Evolutionary conservation across 92 coral and sea anemone genomes (phyloP), one percentile per base, ranked within the genome.

Genomic region (Micromussa lordhowensis): DNA sequence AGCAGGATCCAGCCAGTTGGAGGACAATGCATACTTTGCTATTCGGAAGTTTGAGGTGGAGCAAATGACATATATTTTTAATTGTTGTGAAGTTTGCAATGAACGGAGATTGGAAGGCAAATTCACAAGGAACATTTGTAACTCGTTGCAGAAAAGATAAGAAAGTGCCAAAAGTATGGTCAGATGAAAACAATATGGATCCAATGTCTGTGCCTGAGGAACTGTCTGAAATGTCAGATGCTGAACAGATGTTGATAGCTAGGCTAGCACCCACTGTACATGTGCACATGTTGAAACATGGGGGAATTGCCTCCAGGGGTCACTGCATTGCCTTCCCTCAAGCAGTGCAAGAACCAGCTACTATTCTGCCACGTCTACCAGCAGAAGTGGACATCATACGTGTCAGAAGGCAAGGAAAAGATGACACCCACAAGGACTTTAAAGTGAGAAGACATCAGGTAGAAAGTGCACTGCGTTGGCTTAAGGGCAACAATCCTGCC

Each of bases 241-340:
- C 86, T 24, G 86, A 82, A 26, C 86, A 82, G 64, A 91, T 91
- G 93, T 80, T 87, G 2, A 91, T 91, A 59, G 91, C 93, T 7
- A 87, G 91, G 48, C 68, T 85, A 16, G 83, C 91, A 18, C 90
- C 92, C 12, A 90, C 83, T 28, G 69, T 78, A 57, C 80, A 77
- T 44, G 80, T 77, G 26, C 80, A n/a, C n/a, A 40, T 77, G 58
- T 44, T 44, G 35, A 18, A 24, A 31, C 40, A 78, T 53, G 81
- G 81, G 5, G 81, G 81, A 13, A 78, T 78, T 51, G 81, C 91
- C 28, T 70, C 87, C 18, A 86, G 82, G 76, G 95, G 95, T 63
- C 95, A 92, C 81, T 90, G 91, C 36, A 87, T 92, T 13, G 89
- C 91, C 24, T 89, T 89, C 72, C 92, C 94, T 15, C 92, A 92